Evolutionary conservation across 2,797 vertebrate genomes (phyloP), one percentile per base, ranked within the genome.

Genomic region (Psittacula derbiana): DNA sequence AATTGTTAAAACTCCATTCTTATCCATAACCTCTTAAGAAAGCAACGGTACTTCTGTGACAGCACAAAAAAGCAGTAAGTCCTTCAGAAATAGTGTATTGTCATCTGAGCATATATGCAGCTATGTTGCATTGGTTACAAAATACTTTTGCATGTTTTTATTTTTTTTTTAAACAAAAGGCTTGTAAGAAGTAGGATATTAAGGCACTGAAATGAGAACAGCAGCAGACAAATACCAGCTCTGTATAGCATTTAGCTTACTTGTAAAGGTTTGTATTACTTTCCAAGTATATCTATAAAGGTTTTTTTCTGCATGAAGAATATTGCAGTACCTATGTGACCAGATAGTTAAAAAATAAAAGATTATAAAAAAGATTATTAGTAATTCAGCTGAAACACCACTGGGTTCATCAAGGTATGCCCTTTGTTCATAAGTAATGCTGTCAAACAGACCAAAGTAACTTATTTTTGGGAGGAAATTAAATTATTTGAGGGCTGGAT

Each of bases 131-230:
- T 64, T 0, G 0, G 16, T 70, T 55, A 41, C 60, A 73, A 18
- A 76, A 55, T 41, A 53, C 8, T 53, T 80, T 12, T 40, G 30
- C 0, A 0, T 31, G 4, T 0, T 60, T 43, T 44, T 18, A 31
- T 52, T 0, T 5, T 33, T 44, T 44, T 79, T 43, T 84, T 27
- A 81, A 71, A 38, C 7, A 53, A 64, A 85, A 65, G 12, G 6
- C 5, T 69, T 41, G 5, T 46, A 46, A 30, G 23, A 57, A 23
- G 50, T 49, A 28, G 12, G 23, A 1, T 3, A 4, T 41, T 16
- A 30, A 57, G 25, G 10, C 4, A 27, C 28, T 52, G 72, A 57
- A 66, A 76, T 61, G 36, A 72, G 52, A 78, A 66, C 18, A 62
- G 10, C 23, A 30, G 11, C 7, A 46, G 47, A 36, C 4, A 58